Evolutionary conservation across 2,113 vertebrate genomes (phyloP), one percentile per base, ranked within the genome.

Genomic region (Trogon melanurus): DNA sequence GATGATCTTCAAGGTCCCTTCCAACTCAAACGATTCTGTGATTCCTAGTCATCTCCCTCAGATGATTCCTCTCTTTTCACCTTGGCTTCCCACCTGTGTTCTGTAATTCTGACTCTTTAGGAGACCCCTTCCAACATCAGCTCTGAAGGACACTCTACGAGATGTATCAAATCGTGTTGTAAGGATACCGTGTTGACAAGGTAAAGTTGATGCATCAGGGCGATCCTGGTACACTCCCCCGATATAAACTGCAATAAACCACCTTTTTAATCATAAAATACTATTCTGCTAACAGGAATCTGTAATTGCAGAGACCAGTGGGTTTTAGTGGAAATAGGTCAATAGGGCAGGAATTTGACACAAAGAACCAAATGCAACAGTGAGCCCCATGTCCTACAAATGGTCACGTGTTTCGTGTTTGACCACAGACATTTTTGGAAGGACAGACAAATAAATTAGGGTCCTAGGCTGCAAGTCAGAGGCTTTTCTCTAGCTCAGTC

Each of bases 241-340:
- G 7, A 60, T 16, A 61, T 3, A 22, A 81, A 72, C 16, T 1
- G 16, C 7, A 56, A 73, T 66, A 57, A 69, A 41, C 64, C 44
- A 53, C 13, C 16, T 25, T 85, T 83, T 81, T 76, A 36, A 53
- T 29, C 41, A 34, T 11, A 81, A 70, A 79, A 60, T 10, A 50
- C 32, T 13, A 4, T 70, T 41, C 45, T n/a, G 38, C 44, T 50
- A 69, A 34, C 8, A 54, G 45, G 25, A 27, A 78, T 12, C 48
- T 15, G 38, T 54, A 47, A 79, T 65, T 0, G 6, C 0, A 0
- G 25, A 73, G 18, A 67, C 15, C 25, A 57, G 25, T 0, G 8
- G 27, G 10, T 88, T 91, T 64, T 3, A 26, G 34, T 19, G 41
- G 73, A 79, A 91, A 79, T 14, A 22, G 58, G 73, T 75, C 48